These are phyloP conservation scores for Corythornis cristatus DNA, from an alignment of 2,113 vertebrate species.

Conservation along the genomic window DNA sequence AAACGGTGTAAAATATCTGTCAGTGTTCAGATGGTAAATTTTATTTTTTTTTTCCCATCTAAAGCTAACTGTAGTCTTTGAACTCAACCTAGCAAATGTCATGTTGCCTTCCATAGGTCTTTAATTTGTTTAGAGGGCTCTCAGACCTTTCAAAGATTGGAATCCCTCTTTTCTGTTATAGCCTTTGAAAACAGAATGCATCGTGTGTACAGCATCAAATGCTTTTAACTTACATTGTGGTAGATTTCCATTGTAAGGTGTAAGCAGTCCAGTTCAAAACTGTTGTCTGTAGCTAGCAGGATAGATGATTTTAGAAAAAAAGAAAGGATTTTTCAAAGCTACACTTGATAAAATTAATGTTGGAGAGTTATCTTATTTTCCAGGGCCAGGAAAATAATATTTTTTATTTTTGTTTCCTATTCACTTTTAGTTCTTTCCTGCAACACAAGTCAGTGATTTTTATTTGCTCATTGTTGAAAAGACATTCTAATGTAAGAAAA, in stretches of 20 bases:
- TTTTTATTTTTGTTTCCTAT: neutral
- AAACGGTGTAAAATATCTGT: neutral
- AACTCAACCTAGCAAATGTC: neutral
- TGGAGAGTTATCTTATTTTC: neutral
- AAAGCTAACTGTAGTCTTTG: neutral
- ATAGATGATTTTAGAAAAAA: neutral
- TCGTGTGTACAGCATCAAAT: neutral
- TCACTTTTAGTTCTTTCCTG: neutral
- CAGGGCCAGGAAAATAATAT: neutral
- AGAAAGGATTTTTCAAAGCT: neutral
- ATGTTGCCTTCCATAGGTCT: neutral
- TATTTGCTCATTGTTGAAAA: neutral
- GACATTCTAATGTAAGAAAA: slow-evolving; percentile 7
- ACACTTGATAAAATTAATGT: neutral
- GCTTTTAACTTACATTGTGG: neutral
- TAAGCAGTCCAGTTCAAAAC: neutral
- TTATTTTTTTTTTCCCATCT: neutral
- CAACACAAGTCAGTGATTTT: neutral
- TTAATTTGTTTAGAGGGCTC: neutral
- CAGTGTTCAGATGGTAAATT: neutral
- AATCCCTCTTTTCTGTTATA: neutral
- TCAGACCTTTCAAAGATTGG: neutral
- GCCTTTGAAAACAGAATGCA: neutral
- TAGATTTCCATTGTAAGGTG: neutral
- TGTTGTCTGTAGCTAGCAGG: neutral